phyloP scores from a whole-genome alignment of 2,888 invertebrate species.

The Sussaba pulchella region DNA sequence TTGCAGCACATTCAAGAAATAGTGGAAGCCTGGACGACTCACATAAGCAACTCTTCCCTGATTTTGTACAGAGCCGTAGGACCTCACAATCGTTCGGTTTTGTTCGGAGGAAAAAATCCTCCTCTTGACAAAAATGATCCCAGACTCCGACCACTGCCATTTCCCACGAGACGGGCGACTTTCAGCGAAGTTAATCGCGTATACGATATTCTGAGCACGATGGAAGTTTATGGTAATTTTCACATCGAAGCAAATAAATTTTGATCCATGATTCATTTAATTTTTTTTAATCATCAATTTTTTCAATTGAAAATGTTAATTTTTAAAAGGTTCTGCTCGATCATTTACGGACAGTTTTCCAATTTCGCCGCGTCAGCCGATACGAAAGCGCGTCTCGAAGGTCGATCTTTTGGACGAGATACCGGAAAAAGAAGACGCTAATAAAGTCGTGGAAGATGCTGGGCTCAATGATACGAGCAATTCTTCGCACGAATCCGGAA shows the following conservation, averaged over 20 bases:
- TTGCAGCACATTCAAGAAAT: constrained; percentile 91
- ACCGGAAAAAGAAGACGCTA: constrained; percentile 63
- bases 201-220: constrained; percentile 88
- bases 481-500: constrained; percentile 55
- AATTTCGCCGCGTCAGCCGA: constrained; percentile 79
- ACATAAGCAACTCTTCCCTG: constrained; percentile 88
- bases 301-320: constrained; percentile 14
- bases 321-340: constrained; percentile 75
- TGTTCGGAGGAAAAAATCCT: constrained; percentile 91
- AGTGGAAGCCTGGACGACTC: constrained; percentile 88
- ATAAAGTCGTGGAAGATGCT: constrained; percentile 33
- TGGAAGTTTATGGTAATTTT: constrained; percentile 89
- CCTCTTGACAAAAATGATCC: constrained; percentile 88
- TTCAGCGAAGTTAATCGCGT: constrained; percentile 92
- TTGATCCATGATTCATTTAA: neutral
- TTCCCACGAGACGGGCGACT: constrained; percentile 93
- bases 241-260: neutral
- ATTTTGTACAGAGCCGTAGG: constrained; percentile 92
- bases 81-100: constrained; percentile 88
- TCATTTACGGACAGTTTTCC: constrained; percentile 79
- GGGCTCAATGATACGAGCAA: constrained; percentile 67
- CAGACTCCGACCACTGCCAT: constrained; percentile 90
- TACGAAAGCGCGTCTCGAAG: constrained; percentile 75
- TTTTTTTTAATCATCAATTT: constrained; percentile 46
- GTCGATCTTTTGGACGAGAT: constrained; percentile 70